Conservation (phyloP, 2,113 vertebrate species). For the Pelecanoides urinatrix region DNA sequence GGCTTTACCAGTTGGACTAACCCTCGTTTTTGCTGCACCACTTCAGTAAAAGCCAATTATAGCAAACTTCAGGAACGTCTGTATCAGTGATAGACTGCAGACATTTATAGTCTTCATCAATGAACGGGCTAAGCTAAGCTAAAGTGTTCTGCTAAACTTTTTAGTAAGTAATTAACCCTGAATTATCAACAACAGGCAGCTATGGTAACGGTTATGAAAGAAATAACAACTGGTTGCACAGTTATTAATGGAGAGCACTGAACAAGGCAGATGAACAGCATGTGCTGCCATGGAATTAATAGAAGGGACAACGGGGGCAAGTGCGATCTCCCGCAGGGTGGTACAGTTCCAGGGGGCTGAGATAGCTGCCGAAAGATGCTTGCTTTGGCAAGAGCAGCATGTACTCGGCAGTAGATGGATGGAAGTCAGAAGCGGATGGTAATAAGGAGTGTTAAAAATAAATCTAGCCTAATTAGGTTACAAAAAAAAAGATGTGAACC, state of each 20-base stretch:
- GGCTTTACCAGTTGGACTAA: background rate
- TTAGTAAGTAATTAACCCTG: constrained; percentile 26
- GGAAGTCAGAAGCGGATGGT: background rate
- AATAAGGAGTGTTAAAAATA: constrained; percentile 35
- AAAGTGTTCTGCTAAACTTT: constrained; percentile 28
- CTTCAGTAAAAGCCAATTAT: constrained; percentile 1
- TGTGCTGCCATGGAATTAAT: constrained; percentile 17
- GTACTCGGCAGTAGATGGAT: constrained; percentile 8
- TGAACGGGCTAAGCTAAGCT: background rate
- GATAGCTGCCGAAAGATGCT: background rate
- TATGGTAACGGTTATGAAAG: background rate
- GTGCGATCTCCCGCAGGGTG: background rate
- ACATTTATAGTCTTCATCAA: background rate
- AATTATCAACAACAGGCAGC: constrained; percentile 10
- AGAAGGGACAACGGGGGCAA: background rate
- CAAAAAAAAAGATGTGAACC: background rate
- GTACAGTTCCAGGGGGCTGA: background rate
- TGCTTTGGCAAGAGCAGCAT: constrained; percentile 27
- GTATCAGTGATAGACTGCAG: background rate
- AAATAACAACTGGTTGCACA: background rate
- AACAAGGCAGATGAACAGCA: background rate
- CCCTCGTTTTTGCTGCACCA: background rate
- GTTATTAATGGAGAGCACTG: background rate
- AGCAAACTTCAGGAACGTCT: background rate
- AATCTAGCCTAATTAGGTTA: constrained; percentile 40